Percentiles rank a stretch among this genome's conserved stretches.
Evolutionary conservation across 2,797 vertebrate genomes (phyloP).

Genomic region (Clamator glandarius): DNA sequence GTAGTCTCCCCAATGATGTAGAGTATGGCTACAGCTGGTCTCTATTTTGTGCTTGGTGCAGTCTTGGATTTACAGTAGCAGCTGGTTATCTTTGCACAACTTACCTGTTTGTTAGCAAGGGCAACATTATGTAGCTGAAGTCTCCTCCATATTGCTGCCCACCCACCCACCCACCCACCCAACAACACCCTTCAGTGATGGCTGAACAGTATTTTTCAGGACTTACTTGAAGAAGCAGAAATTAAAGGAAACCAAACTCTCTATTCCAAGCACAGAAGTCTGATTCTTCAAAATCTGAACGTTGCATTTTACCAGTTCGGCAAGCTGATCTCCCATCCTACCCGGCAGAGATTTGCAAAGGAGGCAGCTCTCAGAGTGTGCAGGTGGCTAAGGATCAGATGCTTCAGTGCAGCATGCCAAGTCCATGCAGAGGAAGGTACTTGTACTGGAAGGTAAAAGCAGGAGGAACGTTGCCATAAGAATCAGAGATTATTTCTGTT

Average conservation of each 20-base stretch:
- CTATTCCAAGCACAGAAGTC: constrained; percentile 56
- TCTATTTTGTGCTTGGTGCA: constrained; percentile 87
- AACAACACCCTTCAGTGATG: not conserved
- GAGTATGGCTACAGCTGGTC: constrained; percentile 90
- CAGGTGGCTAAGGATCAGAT: too few species aligned
- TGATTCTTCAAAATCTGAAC: constrained; percentile 47
- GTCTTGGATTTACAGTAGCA: constrained; percentile 84
- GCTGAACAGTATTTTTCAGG: not conserved
- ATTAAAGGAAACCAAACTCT: not conserved
- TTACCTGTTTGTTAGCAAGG: constrained; percentile 82
- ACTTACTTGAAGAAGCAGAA: not conserved
- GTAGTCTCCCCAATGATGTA: constrained; percentile 84
- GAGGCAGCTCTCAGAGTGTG: constrained; percentile 39
- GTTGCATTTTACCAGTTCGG: constrained; percentile 22
- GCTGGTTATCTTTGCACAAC: constrained; percentile 86
- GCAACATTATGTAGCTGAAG: constrained; percentile 82
- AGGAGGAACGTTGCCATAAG: not conserved
- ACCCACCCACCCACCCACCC: not conserved
- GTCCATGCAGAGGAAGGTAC: too few species aligned
- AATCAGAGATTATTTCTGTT: constrained; percentile 35
- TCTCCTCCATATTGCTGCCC: constrained; percentile 79
- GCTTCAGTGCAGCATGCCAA: too few species aligned
- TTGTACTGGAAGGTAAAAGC: too few species aligned
- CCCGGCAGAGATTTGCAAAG: constrained; percentile 35
- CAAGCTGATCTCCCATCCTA: not conserved